Conservation (phyloP, 1,140 invertebrate genomes). For the Papilio machaon region DNA sequence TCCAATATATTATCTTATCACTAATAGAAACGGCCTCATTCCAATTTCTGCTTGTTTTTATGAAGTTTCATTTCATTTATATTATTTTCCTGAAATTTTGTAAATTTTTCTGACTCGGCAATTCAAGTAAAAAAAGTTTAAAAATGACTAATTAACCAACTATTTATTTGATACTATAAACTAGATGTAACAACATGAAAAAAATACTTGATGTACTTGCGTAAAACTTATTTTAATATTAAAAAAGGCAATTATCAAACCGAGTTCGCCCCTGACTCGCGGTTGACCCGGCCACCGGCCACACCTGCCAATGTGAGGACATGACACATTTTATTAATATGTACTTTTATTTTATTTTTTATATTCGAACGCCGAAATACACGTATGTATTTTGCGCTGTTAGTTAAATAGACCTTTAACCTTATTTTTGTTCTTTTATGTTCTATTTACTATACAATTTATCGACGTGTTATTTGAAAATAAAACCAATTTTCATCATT, state of each 20-base stretch:
- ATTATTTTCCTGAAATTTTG: background rate
- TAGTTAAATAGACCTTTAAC: too few species aligned
- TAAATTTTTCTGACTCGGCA: background rate
- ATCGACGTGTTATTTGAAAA: too few species aligned
- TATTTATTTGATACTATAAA: background rate
- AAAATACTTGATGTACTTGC: background rate
- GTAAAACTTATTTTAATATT: background rate
- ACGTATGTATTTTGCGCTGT: background rate
- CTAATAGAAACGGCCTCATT: slow-evolving; percentile 32
- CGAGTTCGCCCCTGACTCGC: slow-evolving; percentile 26
- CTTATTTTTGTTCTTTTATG: too few species aligned
- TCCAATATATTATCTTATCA: slow-evolving; percentile 26
- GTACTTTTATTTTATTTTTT: slow-evolving; percentile 7
- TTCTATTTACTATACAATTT: too few species aligned
- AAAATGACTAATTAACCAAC: background rate
- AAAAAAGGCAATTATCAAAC: slow-evolving; percentile 30
- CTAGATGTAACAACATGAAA: background rate
- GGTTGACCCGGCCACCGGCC: slow-evolving; percentile 30
- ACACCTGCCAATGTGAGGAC: slow-evolving; percentile 22
- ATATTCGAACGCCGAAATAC: slow-evolving; percentile 4
- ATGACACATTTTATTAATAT: slow-evolving; percentile 16
- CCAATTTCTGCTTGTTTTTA: background rate
- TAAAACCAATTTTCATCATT: background rate
- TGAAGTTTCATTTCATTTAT: background rate
- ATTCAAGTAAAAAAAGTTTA: background rate